Conservation (phyloP, 64 coral and sea anemone species). For the Dendronephthya gigantea region DNA sequence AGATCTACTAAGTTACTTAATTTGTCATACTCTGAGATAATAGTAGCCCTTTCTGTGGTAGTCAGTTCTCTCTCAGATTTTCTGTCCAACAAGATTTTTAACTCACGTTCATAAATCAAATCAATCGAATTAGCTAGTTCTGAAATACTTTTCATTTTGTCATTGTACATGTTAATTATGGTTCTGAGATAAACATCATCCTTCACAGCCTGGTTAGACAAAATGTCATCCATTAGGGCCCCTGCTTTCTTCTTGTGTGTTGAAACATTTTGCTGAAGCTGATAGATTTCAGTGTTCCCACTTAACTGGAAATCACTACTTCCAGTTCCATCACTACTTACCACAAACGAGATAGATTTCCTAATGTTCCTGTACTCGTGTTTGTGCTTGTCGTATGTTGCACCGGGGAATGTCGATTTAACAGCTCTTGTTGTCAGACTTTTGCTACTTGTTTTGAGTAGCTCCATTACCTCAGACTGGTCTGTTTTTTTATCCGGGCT, state of each 20-base stretch:
- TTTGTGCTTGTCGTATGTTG: background rate
- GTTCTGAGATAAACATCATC: background rate
- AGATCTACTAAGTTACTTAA: background rate
- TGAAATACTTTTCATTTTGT: slow-evolving; percentile 8
- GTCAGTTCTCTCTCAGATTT: background rate
- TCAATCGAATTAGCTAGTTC: background rate
- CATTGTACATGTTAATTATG: background rate
- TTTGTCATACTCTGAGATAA: slow-evolving; percentile 8
- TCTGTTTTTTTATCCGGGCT: background rate
- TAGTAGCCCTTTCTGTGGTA: background rate
- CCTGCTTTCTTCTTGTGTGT: background rate
- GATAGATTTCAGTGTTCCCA: background rate
- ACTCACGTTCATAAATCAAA: slow-evolving; percentile 22
- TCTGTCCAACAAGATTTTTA: background rate
- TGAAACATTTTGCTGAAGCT: background rate
- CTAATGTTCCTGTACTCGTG: background rate
- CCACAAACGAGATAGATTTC: background rate
- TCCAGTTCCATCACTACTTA: background rate
- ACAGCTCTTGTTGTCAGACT: background rate
- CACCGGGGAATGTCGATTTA: background rate
- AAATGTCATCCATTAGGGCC: background rate
- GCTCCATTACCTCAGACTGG: background rate
- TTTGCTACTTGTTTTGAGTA: background rate
- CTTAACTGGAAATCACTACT: background rate
- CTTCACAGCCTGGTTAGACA: background rate